phyloP scores from a whole-genome alignment of 2,797 vertebrate species.

The Gallirallus australis region DNA sequence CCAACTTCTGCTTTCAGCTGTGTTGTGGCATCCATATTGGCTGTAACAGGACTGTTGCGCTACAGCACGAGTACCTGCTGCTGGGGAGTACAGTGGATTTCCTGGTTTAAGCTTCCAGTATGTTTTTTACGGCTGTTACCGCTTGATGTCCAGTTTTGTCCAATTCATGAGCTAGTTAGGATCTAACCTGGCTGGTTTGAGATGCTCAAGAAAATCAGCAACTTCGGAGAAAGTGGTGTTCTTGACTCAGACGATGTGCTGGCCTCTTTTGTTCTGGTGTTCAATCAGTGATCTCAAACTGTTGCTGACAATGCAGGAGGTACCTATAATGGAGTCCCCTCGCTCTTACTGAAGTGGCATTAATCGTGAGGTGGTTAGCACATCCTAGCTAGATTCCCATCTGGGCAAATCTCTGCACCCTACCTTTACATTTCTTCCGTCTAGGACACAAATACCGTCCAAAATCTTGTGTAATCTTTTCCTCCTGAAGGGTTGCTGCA shows the following conservation, averaged over 20 bases:
- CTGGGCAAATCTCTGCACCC: background rate
- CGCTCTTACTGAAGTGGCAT: background rate
- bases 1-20: background rate
- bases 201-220: background rate
- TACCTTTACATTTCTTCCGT: background rate
- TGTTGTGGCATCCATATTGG: background rate
- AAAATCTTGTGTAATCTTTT: background rate
- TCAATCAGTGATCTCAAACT: background rate
- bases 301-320: background rate
- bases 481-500: background rate
- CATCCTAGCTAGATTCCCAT: background rate
- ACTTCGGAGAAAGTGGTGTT: background rate
- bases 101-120: background rate
- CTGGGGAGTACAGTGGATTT: background rate
- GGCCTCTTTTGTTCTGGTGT: background rate
- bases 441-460: background rate
- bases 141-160: background rate
- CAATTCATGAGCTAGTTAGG: background rate
- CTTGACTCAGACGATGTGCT: accelerated
- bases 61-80: background rate
- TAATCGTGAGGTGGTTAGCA: background rate
- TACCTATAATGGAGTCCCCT: background rate
- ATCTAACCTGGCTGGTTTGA: background rate
- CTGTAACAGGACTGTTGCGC: background rate
- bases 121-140: background rate